A percentile compares a stretch with the other conserved stretches of the same genome.
Conservation (phyloP, 2,113 vertebrate genomes). For the Notiomystis cincta region DNA sequence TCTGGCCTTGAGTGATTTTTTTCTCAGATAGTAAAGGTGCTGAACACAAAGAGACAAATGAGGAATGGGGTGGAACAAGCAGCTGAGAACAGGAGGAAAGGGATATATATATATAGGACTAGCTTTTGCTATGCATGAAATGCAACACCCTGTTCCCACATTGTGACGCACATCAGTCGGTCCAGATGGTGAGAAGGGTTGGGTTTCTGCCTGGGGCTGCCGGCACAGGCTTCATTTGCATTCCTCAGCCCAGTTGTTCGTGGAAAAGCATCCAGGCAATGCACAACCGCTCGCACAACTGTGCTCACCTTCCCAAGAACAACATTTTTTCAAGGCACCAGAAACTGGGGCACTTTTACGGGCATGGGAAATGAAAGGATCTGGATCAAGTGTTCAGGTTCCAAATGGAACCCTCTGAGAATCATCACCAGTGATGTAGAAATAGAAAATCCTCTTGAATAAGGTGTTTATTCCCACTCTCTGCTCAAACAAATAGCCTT, state of each 20-base stretch:
- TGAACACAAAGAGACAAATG: not conserved
- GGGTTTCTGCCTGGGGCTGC: conserved; percentile 60
- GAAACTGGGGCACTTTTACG: not conserved
- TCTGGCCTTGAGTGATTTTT: not conserved
- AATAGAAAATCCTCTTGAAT: not conserved
- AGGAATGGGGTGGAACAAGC: not conserved
- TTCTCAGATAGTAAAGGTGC: not conserved
- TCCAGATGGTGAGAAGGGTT: conserved; percentile 63
- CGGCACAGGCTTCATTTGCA: conserved; percentile 10
- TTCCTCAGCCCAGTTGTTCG: conserved; percentile 54
- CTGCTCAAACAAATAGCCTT: not conserved
- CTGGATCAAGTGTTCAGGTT: not conserved
- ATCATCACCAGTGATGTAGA: not conserved
- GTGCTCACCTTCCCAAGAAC: not conserved
- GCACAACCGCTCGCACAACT: not conserved
- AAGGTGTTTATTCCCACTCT: not conserved
- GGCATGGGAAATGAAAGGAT: not conserved
- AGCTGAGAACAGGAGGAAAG: conserved; percentile 8
- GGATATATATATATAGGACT: conserved; percentile 11
- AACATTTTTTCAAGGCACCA: not conserved
- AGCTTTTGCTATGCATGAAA: conserved; percentile 57
- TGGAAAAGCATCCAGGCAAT: conserved; percentile 19
- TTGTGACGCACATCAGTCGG: conserved; percentile 50
- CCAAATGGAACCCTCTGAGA: not conserved
- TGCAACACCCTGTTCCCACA: conserved; percentile 59